Percentiles rank a stretch among this genome's conserved stretches.
Conservation (phyloP, 2,888 invertebrate genomes). For the Mamestra brassicae region DNA sequence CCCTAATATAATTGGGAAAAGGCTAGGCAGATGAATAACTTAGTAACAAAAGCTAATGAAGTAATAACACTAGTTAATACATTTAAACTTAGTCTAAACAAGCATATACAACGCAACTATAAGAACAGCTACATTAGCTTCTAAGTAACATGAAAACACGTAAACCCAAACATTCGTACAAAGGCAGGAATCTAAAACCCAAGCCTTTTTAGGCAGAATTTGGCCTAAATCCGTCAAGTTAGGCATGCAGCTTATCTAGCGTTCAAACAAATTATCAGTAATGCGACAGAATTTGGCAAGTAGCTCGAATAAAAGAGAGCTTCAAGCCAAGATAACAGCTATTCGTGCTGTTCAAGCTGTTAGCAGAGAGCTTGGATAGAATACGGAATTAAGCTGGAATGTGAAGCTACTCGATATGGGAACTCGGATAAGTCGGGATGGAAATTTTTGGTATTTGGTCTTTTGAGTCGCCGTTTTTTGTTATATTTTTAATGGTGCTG, state of each 20-base stretch:
- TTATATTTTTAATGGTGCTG: not conserved
- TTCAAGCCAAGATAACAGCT: constrained; percentile 53
- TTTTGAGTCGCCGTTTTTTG: not conserved
- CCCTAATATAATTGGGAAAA: too few relatives aligned
- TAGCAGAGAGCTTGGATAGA: constrained; percentile 18
- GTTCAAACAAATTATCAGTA: constrained; percentile 54
- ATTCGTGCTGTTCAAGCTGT: constrained; percentile 35
- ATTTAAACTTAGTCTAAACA: not conserved
- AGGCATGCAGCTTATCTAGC: constrained; percentile 20
- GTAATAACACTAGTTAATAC: too few relatives aligned
- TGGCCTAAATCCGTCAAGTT: constrained; percentile 14
- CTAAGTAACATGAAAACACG: not conserved
- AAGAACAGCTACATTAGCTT: too few relatives aligned
- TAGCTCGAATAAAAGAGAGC: constrained; percentile 43
- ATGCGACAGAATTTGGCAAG: constrained; percentile 57
- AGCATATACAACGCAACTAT: too few relatives aligned
- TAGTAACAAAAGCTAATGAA: too few relatives aligned
- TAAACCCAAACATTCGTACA: not conserved
- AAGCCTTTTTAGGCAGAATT: not conserved
- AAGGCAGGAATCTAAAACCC: not conserved
- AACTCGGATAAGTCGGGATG: not conserved
- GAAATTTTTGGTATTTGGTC: not conserved
- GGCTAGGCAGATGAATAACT: too few relatives aligned
- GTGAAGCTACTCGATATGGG: constrained; percentile 11
- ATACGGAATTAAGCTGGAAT: constrained; percentile 39